Conservation (phyloP, 2,888 invertebrate genomes). For the Steinernema carpocapsae region DNA sequence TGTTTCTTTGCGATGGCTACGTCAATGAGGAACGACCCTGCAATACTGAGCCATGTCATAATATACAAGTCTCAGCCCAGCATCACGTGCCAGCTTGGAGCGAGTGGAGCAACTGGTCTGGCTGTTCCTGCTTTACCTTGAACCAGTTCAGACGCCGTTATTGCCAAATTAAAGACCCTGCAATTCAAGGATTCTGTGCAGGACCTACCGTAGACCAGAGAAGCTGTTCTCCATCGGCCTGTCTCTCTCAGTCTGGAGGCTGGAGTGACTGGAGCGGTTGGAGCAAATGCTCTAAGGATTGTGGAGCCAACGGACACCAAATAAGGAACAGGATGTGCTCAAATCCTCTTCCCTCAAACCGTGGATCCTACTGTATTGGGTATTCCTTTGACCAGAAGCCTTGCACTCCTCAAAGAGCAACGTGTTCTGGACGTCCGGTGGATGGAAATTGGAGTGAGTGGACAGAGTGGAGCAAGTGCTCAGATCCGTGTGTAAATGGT, state of each 20-base stretch:
- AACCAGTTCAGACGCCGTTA: conserved; percentile 65
- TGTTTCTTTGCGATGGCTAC: conserved; percentile 50
- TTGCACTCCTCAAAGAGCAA: conserved; percentile 45
- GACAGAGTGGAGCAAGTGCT: conserved; percentile 63
- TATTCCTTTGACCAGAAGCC: conserved; percentile 67
- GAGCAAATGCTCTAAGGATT: conserved; percentile 64
- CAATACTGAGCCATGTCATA: conserved; percentile 69
- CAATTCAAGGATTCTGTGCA: conserved; percentile 64
- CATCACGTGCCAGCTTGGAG: conserved; percentile 60
- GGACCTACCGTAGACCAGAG: conserved; percentile 63
- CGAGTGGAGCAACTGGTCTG: conserved; percentile 64
- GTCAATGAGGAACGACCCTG: conserved; percentile 69
- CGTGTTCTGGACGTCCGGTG: conserved; percentile 47
- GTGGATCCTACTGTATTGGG: conserved; percentile 68
- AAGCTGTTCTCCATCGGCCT: conserved; percentile 50
- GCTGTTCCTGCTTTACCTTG: conserved; percentile 65
- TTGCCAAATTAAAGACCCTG: conserved; percentile 63
- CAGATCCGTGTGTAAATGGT: conserved; percentile 62
- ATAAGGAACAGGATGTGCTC: conserved; percentile 68
- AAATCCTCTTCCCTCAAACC: conserved; percentile 65
- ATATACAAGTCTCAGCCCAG: conserved; percentile 48
- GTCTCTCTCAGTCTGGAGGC: conserved; percentile 49
- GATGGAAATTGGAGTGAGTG: conserved; percentile 67
- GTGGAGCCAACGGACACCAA: conserved; percentile 61
- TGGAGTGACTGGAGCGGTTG: conserved; percentile 67